A percentile compares a stretch with the other conserved stretches of the same genome.
Evolutionary conservation across 2,888 invertebrate species (phyloP).

Genomic region (Phasia obesa): DNA sequence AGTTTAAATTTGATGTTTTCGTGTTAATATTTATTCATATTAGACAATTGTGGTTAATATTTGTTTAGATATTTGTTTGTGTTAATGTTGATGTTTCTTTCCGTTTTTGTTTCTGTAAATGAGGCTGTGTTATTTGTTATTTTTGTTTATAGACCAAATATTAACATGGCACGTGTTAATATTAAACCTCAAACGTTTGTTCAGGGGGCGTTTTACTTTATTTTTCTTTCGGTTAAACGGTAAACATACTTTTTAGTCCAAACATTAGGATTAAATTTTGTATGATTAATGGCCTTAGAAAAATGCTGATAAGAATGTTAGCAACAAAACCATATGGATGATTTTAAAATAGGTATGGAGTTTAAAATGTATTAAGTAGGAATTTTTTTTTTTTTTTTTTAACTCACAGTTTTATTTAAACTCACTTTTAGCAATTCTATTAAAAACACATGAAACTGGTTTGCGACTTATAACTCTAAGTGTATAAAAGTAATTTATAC

Average conservation of each 20-base stretch:
- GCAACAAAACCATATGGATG: background rate
- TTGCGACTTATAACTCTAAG: too few species aligned
- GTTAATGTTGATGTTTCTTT: too few species aligned
- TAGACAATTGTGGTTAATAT: conserved; percentile 68
- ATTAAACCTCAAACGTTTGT: conserved; percentile 58
- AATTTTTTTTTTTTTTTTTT: too few species aligned
- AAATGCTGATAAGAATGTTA: conserved; percentile 25
- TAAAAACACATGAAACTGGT: too few species aligned
- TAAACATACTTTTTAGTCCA: conserved; percentile 17
- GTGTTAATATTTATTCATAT: conserved; percentile 59
- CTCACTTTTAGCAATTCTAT: too few species aligned
- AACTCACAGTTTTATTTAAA: too few species aligned
- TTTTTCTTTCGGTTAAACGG: conserved; percentile 19
- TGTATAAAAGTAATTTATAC: too few species aligned
- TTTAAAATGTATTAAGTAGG: too few species aligned
- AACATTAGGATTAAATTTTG: conserved; percentile 46
- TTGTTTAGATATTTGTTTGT: conserved; percentile 44
- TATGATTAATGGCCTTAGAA: conserved; percentile 58
- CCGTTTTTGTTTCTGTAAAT: too few species aligned
- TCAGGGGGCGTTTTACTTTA: conserved; percentile 49
- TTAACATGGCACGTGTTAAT: conserved; percentile 70
- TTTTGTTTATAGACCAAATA: conserved; percentile 58
- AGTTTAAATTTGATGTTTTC: conserved; percentile 42
- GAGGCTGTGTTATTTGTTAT: conserved; percentile 22
- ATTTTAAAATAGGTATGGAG: background rate